Percentiles rank a stretch among this genome's conserved stretches.
phyloP scores from a whole-genome alignment of 2,797 vertebrate species.

The Anableps anableps region DNA sequence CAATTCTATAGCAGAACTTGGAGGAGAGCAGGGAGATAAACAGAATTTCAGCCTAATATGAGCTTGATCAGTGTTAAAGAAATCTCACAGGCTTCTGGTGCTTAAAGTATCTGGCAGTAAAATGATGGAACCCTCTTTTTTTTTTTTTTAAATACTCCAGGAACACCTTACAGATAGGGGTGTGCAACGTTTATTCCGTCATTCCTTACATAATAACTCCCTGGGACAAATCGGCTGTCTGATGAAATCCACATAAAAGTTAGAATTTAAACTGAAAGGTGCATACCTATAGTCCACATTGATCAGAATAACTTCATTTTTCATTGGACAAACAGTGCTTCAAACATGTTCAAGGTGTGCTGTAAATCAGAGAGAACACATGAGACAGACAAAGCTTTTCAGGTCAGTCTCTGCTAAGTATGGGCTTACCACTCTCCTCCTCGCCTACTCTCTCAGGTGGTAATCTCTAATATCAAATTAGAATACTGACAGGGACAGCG shows the following conservation, averaged over 20 bases:
- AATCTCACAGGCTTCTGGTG: conserved; percentile 12
- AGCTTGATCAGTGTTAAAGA: conserved; percentile 34
- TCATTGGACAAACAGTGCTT: neutral
- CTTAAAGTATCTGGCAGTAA: conserved; percentile 10
- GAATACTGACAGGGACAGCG: conserved; percentile 61
- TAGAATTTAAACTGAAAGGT: neutral
- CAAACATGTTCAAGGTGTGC: conserved; percentile 10
- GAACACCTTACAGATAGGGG: conserved; percentile 52
- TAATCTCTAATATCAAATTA: conserved; percentile 73
- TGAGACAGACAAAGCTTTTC: conserved; percentile 44
- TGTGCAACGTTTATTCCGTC: conserved; percentile 10
- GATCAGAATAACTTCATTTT: neutral
- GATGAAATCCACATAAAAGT: too few relatives aligned
- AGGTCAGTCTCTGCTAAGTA: conserved; percentile 69
- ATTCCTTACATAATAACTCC: conserved; percentile 66
- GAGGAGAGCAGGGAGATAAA: conserved; percentile 46
- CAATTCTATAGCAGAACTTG: conserved; percentile 55
- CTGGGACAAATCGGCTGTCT: neutral
- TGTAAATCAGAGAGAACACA: conserved; percentile 7
- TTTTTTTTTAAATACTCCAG: conserved; percentile 57
- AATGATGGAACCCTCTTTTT: conserved; percentile 28
- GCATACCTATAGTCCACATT: neutral
- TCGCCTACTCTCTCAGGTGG: conserved; percentile 31
- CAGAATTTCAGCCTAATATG: conserved; percentile 54
- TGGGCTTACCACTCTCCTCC: conserved; percentile 54